phyloP scores from a whole-genome alignment of 2,797 vertebrate species.

The Phrynocephalus guinanensis region DNA sequence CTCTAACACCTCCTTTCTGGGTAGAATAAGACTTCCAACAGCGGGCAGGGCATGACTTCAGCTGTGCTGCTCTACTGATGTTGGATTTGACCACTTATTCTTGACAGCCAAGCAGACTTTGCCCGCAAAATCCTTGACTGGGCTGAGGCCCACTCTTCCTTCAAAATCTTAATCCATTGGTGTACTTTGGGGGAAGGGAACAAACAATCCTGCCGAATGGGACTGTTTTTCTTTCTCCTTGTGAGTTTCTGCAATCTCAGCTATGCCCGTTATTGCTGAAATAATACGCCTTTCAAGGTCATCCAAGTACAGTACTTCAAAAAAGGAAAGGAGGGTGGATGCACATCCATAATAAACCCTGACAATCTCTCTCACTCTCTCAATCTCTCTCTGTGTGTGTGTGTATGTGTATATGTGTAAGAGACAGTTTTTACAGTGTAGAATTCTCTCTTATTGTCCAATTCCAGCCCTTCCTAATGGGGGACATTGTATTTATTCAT shows the following conservation, averaged over 20 bases:
- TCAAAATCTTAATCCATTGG: conserved; percentile 30
- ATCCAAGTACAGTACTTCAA: conserved; percentile 27
- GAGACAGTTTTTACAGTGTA: neutral
- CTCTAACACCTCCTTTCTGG: neutral
- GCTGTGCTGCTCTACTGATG: neutral
- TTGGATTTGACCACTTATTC: neutral
- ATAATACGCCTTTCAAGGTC: conserved; percentile 50
- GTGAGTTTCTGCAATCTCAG: conserved; percentile 20
- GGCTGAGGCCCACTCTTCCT: neutral
- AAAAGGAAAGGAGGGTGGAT: neutral
- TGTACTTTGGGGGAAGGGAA: neutral
- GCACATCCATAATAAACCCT: neutral
- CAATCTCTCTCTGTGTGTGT: too few species aligned
- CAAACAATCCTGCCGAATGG: conserved; percentile 4
- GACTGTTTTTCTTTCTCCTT: conserved; percentile 37
- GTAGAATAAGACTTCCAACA: neutral
- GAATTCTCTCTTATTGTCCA: too few species aligned
- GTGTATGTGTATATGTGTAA: too few species aligned
- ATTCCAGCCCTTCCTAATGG: too few species aligned
- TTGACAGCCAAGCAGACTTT: neutral
- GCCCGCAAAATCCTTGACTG: neutral
- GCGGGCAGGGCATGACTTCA: neutral
- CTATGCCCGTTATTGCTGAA: conserved; percentile 44
- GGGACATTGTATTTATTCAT: too few species aligned
- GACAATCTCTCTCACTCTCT: neutral